Conservation (phyloP, 2,888 invertebrate species). For the Halictus ligatus region DNA sequence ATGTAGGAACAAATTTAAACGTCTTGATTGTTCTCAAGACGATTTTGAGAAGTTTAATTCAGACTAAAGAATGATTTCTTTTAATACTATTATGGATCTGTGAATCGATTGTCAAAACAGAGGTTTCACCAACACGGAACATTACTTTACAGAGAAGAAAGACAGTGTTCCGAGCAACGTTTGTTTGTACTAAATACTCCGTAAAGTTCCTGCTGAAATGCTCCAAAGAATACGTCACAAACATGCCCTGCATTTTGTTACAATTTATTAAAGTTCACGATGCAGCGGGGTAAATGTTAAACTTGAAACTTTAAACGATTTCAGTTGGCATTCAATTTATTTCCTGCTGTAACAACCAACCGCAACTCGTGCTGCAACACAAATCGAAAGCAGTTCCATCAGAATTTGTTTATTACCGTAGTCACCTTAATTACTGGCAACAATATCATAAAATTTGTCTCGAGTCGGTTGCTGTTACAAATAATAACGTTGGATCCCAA, state of each 20-base stretch:
- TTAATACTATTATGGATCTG: no score
- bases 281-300: not conserved
- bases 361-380: not conserved
- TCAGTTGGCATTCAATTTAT: not conserved
- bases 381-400: not conserved
- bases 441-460: not conserved
- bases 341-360: not conserved
- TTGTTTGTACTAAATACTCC: not conserved
- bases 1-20: no score
- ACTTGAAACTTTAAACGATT: not conserved
- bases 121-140: no score
- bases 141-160: no score
- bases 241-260: not conserved
- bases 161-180: no score
- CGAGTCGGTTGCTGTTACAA: not conserved
- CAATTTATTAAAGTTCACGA: not conserved
- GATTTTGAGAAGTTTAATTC: no score
- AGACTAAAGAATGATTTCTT: no score
- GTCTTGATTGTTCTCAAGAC: no score
- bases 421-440: not conserved
- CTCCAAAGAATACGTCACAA: not conserved
- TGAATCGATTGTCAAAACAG: no score
- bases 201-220: not conserved
- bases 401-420: not conserved
- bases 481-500: not conserved